These are phyloP conservation scores for Neoniphon sammara DNA, from an alignment of 2,797 vertebrate genomes.

Conservation along the genomic window DNA sequence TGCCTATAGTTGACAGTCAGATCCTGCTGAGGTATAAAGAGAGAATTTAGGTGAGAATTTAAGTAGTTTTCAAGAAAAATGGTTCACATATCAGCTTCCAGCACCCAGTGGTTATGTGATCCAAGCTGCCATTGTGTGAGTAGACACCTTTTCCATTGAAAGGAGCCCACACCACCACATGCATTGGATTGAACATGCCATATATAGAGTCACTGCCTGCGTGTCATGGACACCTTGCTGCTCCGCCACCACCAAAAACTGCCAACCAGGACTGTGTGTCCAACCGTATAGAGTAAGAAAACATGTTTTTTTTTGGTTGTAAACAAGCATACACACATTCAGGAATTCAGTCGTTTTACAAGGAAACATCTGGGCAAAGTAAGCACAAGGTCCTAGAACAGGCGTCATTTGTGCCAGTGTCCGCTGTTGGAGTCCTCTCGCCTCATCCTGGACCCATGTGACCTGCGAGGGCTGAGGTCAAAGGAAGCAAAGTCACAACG, in stretches of 20 bases:
- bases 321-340: conserved; percentile 47
- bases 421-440: conserved; percentile 71
- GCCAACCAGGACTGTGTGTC: conserved; percentile 16
- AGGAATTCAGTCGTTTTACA: conserved; percentile 38
- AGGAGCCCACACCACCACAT: conserved; percentile 17
- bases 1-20: too few relatives aligned
- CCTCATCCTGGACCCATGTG: conserved; percentile 72
- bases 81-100: neutral
- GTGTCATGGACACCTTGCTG: neutral
- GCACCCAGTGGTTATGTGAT: conserved; percentile 45
- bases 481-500: conserved; percentile 47
- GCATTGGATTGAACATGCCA: neutral
- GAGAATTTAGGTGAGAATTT: too few relatives aligned
- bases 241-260: conserved; percentile 29
- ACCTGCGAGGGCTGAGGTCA: conserved; percentile 77
- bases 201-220: neutral
- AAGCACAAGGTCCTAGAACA: conserved; percentile 26
- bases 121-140: neutral
- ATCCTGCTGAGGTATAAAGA: too few relatives aligned
- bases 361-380: conserved; percentile 46
- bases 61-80: neutral
- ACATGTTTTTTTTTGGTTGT: neutral
- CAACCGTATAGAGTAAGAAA: neutral
- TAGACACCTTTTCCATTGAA: neutral
- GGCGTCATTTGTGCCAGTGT: conserved; percentile 71